Evolutionary conservation across 2,113 vertebrate species (phyloP), one percentile per base, ranked within the genome.

Genomic region (Eleginops maclovinus): DNA sequence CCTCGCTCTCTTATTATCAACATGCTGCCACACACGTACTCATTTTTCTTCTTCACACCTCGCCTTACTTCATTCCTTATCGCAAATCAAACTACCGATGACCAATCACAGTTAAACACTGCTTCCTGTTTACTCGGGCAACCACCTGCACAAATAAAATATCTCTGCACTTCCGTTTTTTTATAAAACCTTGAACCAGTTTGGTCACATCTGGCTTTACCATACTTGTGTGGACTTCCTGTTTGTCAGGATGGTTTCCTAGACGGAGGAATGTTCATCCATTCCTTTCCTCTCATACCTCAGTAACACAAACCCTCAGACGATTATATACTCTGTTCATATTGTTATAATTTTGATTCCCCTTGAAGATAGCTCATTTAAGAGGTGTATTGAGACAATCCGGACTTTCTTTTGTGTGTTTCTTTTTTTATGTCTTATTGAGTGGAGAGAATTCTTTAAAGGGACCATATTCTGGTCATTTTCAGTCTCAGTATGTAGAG

Each of bases 91-190:
- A 80, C 75, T 36, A 36, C 0, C 7, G 8, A 26, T 9, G 43
- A 51, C 79, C 82, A 66, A 75, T 79, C 79, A 21, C 40, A 53
- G 4, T 1, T 0, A 58, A 60, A 43, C 54, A 36, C 83, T 26
- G 49, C 75, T 89, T 91, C 88, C 88, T 88, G 89, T 90, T 88
- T 89, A 66, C 75, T 85, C 22, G 81, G 68, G 63, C 72, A 65
- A 75, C 81, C 50, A 90, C 85, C 89, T 83, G 72, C 56, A 1
- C 2, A 0, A 22, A 74, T 71, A 58, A 71, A 64, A 66, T 46
- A 60, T 86, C 63, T 73, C 58, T 58, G 51, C 26, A 69, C 71
- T 84, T 90, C 89, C 70, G 60, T 74, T 68, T 64, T 46, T 64
- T 89, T 83, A 77, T 72, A 61, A 50, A 59, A 82, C 31, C 31